These are phyloP conservation scores for Chondrilla cf. caribensis DNA, from an alignment of 37 sponge, comb jelly and placozoan species.

Conservation along the genomic window DNA sequence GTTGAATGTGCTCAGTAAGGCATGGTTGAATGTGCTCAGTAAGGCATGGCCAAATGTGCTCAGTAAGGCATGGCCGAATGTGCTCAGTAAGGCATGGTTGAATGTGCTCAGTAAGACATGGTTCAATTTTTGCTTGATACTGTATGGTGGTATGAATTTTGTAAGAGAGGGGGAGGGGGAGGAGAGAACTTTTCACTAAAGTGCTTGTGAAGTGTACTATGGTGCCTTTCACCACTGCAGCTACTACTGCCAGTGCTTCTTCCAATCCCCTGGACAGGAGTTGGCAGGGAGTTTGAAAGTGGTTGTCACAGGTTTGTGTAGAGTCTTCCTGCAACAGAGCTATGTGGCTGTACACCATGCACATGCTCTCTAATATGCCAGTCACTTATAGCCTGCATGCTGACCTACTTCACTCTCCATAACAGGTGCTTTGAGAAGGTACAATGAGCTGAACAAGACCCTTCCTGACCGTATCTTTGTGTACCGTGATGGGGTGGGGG, in stretches of 20 bases:
- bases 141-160: too few species aligned
- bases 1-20: too few species aligned
- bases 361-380: neutral
- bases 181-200: too few species aligned
- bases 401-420: too few species aligned
- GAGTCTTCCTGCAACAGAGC: neutral
- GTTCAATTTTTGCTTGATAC: too few species aligned
- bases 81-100: too few species aligned
- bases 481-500: constrained; percentile 96
- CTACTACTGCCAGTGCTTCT: constrained; percentile 81
- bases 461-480: constrained; percentile 92
- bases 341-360: constrained; percentile 2
- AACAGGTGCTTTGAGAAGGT: constrained; percentile 59
- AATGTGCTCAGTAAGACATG: too few species aligned
- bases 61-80: too few species aligned
- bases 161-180: too few species aligned
- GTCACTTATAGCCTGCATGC: neutral
- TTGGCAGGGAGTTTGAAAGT: constrained; percentile 74
- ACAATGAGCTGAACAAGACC: constrained; percentile 57
- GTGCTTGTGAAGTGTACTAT: too few species aligned
- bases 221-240: constrained; percentile 29
- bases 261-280: constrained; percentile 90
- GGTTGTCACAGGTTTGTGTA: constrained; percentile 45
- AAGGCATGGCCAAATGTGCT: too few species aligned
- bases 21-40: too few species aligned